These are phyloP conservation scores for Phaonia tiefii DNA, from an alignment of 2,888 invertebrate genomes.

Conservation along the genomic window DNA sequence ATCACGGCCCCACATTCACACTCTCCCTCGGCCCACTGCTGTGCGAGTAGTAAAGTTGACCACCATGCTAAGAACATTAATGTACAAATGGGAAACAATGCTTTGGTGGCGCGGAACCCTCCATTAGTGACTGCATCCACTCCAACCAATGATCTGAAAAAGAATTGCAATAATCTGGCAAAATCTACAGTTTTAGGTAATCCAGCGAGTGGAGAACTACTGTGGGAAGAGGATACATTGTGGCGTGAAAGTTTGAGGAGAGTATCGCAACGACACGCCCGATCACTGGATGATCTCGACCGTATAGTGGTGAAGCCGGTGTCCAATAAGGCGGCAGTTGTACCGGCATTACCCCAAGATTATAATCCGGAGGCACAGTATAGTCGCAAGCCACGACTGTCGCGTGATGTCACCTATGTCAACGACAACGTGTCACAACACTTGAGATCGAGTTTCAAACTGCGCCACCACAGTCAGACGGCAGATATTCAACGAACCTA, in stretches of 20 bases:
- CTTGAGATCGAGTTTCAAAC: conserved; percentile 73
- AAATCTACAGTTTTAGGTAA: conserved; percentile 76
- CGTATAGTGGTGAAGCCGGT: conserved; percentile 75
- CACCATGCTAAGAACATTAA: conserved; percentile 74
- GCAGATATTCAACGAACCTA: conserved; percentile 22
- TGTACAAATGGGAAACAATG: conserved; percentile 61
- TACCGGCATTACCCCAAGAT: neutral
- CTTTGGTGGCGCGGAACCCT: conserved; percentile 45
- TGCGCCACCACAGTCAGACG: conserved; percentile 55
- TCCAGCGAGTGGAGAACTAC: conserved; percentile 83
- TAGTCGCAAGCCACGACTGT: conserved; percentile 76
- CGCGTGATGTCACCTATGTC: conserved; percentile 89
- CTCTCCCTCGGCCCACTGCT: neutral
- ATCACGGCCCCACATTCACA: neutral
- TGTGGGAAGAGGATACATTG: conserved; percentile 91
- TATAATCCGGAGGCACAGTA: neutral
- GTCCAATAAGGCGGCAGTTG: conserved; percentile 17
- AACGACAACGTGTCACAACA: conserved; percentile 85
- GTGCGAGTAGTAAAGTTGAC: conserved; percentile 35
- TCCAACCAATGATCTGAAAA: conserved; percentile 6
- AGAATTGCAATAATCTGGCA: conserved; percentile 58
- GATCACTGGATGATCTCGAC: conserved; percentile 91
- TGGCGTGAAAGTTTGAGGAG: conserved; percentile 91
- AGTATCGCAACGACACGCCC: conserved; percentile 90
- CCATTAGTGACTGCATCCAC: conserved; percentile 5